A percentile compares a stretch with the other conserved stretches of the same genome.
These are phyloP conservation scores for Cebus imitator DNA, from an alignment of 2,113 vertebrate species.

Conservation along the genomic window DNA sequence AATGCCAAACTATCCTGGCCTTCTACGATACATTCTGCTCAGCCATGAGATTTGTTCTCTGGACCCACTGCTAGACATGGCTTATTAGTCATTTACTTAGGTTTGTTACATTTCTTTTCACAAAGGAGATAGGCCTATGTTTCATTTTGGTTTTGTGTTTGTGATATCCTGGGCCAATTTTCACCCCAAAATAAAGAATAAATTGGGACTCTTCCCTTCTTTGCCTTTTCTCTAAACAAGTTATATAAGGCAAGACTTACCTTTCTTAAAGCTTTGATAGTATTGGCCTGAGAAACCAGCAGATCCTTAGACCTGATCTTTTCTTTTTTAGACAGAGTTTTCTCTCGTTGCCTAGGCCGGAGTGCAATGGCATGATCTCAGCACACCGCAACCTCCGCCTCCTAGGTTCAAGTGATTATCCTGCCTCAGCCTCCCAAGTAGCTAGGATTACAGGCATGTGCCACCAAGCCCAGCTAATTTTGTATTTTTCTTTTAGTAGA, in stretches of 20 bases:
- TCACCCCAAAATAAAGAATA: neutral
- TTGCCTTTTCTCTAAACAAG: neutral
- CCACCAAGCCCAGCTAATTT: no score
- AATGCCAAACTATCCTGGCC: neutral
- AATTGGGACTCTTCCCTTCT: neutral
- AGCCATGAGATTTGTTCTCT: neutral
- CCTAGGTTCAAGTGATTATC: no score
- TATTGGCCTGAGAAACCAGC: neutral
- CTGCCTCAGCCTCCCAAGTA: no score
- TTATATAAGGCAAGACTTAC: neutral
- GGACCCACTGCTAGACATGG: neutral
- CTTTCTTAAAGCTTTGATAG: neutral
- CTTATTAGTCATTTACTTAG: neutral
- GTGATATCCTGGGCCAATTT: neutral
- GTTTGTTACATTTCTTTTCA: neutral
- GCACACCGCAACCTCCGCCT: no score
- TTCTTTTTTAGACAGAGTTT: no score
- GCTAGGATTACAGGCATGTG: no score
- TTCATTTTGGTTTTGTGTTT: neutral
- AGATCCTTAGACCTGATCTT: neutral
- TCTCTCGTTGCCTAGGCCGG: no score
- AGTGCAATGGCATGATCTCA: no score
- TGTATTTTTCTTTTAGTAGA: no score
- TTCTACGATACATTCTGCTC: neutral
- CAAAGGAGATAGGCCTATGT: neutral